These are phyloP conservation scores for Coenobita brevimanus DNA, from an alignment of 1,140 invertebrate genomes.

Conservation along the genomic window DNA sequence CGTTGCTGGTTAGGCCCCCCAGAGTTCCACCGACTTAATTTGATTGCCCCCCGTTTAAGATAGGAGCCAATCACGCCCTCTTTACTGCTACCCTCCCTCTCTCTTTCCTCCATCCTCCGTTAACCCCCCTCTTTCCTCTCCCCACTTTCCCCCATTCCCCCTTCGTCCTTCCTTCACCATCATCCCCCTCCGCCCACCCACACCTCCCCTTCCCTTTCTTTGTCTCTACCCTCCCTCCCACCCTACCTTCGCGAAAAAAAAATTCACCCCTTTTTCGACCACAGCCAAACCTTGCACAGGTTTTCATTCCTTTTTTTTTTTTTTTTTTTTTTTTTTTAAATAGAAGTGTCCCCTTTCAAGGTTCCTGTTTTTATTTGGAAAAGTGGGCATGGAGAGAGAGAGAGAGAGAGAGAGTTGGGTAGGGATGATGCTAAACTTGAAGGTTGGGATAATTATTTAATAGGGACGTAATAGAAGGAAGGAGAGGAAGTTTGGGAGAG, in stretches of 20 bases:
- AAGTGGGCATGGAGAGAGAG: no score
- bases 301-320: not conserved
- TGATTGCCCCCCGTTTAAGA: constrained; percentile 60
- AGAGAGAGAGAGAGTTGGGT: no score
- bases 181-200: not conserved
- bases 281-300: not conserved
- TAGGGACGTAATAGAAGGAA: no score
- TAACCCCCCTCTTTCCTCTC: no score
- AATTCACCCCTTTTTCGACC: no score
- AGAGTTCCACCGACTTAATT: constrained; percentile 56
- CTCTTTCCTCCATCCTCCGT: not conserved
- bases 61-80: constrained; percentile 56
- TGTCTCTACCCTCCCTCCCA: not conserved
- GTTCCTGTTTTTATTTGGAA: no score
- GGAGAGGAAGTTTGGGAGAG: no score
- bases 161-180: not conserved
- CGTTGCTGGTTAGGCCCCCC: constrained; percentile 58
- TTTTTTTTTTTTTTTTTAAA: not conserved
- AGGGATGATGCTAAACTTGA: no score
- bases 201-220: not conserved
- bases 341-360: no score
- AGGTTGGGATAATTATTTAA: no score
- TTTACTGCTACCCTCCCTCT: constrained; percentile 26
- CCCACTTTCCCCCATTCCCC: not conserved
- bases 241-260: not conserved